phyloP scores from a whole-genome alignment of 2,888 invertebrate species.

The Pardosa pseudoannulata region DNA sequence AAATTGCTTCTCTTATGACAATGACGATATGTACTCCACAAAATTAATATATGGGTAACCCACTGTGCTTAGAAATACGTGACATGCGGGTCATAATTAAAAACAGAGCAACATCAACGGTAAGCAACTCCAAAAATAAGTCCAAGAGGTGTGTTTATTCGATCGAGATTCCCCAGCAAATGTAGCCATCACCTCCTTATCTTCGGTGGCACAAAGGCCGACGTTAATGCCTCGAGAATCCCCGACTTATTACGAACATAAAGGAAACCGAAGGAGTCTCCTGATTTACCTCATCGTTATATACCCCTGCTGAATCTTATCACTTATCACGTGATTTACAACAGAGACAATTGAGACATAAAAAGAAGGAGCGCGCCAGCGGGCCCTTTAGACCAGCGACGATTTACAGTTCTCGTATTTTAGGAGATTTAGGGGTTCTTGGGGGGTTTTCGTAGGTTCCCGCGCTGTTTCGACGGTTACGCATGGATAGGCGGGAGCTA shows the following conservation, averaged over 20 bases:
- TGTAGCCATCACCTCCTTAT: background rate
- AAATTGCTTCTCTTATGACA: too few relatives aligned
- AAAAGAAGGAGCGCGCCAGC: background rate
- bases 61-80: too few relatives aligned
- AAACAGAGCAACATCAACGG: too few relatives aligned
- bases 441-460: constrained; percentile 37
- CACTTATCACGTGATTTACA: constrained; percentile 65
- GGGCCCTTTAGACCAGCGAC: constrained; percentile 37
- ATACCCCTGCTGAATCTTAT: constrained; percentile 38
- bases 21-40: too few relatives aligned
- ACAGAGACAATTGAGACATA: constrained; percentile 53
- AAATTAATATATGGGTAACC: too few relatives aligned
- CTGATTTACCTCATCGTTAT: constrained; percentile 22
- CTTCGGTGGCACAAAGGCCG: background rate
- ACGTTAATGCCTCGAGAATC: background rate
- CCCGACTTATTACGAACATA: background rate
- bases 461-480: constrained; percentile 41
- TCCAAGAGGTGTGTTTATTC: too few relatives aligned
- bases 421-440: constrained; percentile 38
- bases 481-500: constrained; percentile 46
- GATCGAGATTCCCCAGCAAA: background rate
- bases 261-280: background rate
- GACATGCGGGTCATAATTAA: too few relatives aligned
- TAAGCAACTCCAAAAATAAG: too few relatives aligned
- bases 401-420: constrained; percentile 41